A percentile compares a stretch with the other conserved stretches of the same genome.
phyloP scores from a whole-genome alignment of 2,113 vertebrate genomes.

The Tragelaphus imberbis region DNA sequence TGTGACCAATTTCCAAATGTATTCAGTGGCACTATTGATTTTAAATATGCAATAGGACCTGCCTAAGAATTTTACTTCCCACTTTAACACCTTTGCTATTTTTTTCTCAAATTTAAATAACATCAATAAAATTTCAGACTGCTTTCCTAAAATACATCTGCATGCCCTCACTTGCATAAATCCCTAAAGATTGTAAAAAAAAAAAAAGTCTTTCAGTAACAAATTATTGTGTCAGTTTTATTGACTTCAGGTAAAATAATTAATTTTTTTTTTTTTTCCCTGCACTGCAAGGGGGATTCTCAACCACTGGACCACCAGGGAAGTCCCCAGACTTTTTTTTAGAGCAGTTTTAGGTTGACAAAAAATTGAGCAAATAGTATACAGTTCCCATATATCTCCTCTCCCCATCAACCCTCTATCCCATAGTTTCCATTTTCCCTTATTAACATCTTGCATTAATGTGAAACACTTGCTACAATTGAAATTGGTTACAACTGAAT shows the following conservation, averaged over 20 bases:
- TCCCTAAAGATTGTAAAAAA: neutral
- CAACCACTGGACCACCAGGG: no score
- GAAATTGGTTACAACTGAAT: no score
- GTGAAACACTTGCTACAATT: no score
- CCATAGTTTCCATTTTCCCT: no score
- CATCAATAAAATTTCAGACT: neutral
- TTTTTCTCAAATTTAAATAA: neutral
- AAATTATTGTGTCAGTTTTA: neutral
- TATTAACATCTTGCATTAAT: no score
- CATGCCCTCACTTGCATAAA: neutral
- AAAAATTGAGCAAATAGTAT: no score
- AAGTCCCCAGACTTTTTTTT: no score
- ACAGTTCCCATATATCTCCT: no score
- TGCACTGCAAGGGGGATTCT: no score
- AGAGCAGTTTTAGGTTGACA: no score
- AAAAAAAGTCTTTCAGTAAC: neutral
- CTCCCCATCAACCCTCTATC: no score
- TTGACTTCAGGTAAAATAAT: neutral
- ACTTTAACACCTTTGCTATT: neutral
- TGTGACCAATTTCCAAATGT: neutral
- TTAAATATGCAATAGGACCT: neutral
- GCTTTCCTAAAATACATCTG: neutral
- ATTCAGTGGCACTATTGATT: neutral
- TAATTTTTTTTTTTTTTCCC: neutral
- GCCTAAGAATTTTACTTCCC: neutral